phyloP scores from a whole-genome alignment of 2,797 vertebrate species.

The Netta rufina region DNA sequence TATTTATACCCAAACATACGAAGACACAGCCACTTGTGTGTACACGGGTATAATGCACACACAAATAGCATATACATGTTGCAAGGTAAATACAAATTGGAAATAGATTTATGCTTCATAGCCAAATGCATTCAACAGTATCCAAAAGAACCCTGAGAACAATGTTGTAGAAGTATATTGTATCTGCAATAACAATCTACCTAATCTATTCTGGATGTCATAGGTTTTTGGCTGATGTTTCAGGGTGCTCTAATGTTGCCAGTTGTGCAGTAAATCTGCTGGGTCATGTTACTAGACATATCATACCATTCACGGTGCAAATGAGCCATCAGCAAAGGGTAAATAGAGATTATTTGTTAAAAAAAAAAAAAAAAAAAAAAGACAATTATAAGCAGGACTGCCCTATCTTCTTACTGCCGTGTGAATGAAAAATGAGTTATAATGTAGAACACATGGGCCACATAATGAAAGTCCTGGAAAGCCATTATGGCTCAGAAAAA shows the following conservation, averaged over 20 bases:
- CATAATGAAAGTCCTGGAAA: constrained; percentile 67
- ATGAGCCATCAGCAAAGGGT: constrained; percentile 71
- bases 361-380: background rate
- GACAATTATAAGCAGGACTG: constrained; percentile 51
- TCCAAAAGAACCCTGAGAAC: constrained; percentile 41
- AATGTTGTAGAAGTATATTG: background rate
- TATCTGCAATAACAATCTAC: constrained; percentile 57
- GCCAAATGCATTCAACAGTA: constrained; percentile 59
- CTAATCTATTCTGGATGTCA: constrained; percentile 43
- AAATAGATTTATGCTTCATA: constrained; percentile 55
- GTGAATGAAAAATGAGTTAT: constrained; percentile 66
- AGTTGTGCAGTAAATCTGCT: constrained; percentile 73
- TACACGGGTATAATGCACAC: background rate
- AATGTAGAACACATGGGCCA: constrained; percentile 72
- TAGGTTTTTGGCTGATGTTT: constrained; percentile 57
- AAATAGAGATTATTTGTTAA: constrained; percentile 59
- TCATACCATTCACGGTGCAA: constrained; percentile 65
- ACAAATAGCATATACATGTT: constrained; percentile 4
- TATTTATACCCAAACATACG: background rate
- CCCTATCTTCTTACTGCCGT: constrained; percentile 68
- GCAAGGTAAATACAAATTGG: constrained; percentile 59
- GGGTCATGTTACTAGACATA: constrained; percentile 74
- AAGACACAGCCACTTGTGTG: background rate
- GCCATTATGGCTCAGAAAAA: constrained; percentile 64
- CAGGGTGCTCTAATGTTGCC: constrained; percentile 66